Evolutionary conservation across 2,113 vertebrate species (phyloP).

Genomic region (Nothocercus nigrocapillus): DNA sequence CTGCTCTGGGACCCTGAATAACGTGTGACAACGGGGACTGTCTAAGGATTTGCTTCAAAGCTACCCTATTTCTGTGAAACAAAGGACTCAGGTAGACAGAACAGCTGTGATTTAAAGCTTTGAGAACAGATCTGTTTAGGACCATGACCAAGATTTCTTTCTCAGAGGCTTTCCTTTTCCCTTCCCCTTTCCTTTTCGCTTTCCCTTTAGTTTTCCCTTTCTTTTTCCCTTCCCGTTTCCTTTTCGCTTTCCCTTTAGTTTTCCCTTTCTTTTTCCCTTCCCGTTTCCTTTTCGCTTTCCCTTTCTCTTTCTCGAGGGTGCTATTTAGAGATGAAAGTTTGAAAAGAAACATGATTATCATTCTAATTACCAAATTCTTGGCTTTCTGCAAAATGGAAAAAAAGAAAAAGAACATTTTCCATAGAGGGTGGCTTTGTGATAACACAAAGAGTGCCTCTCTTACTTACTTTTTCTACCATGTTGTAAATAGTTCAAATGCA

Average conservation of each 20-base stretch:
- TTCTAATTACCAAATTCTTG: not conserved
- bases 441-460: not conserved
- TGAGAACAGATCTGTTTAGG: not conserved
- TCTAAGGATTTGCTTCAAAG: not conserved
- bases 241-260: no score
- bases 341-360: not conserved
- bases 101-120: not conserved
- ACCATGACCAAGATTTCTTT: not conserved
- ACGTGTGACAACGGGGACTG: not conserved
- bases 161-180: not conserved
- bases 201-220: no score
- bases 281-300: no score
- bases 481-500: slow-evolving; percentile 12
- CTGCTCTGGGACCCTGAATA: not conserved
- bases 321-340: not conserved
- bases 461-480: not conserved
- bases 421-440: not conserved
- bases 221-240: no score
- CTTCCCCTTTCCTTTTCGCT: no score
- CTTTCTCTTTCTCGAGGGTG: not conserved
- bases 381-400: not conserved
- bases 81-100: not conserved
- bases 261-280: no score
- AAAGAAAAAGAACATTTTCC: not conserved
- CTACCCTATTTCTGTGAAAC: not conserved